A percentile compares a stretch with the other conserved stretches of the same genome.
Evolutionary conservation across 1,140 invertebrate species (phyloP).

Genomic region (Danaus plexippus): DNA sequence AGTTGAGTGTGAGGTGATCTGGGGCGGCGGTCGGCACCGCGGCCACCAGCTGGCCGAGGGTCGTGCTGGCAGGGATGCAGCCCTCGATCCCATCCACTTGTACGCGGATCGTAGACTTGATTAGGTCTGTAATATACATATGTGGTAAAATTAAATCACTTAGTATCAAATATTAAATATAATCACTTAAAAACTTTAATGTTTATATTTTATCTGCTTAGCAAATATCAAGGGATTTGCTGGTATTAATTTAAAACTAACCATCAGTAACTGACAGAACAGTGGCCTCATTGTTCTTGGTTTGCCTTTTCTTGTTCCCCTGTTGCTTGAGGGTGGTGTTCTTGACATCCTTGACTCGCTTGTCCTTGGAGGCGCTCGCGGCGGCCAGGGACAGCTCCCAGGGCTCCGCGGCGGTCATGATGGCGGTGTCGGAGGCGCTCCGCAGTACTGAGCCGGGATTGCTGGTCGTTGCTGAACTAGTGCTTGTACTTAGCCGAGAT

Average conservation of each 20-base stretch:
- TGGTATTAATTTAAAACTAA: slow-evolving; percentile 19
- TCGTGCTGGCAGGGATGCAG: slow-evolving; percentile 48
- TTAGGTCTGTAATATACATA: slow-evolving; percentile 15
- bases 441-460: slow-evolving; percentile 32
- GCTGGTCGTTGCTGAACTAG: slow-evolving; percentile 13
- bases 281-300: slow-evolving; percentile 36
- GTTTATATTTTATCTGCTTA: no score
- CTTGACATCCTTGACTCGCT: slow-evolving; percentile 83
- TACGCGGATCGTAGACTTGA: slow-evolving; percentile 42
- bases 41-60: slow-evolving; percentile 52
- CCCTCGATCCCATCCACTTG: slow-evolving; percentile 58
- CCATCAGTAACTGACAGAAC: slow-evolving; percentile 35
- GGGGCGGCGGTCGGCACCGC: slow-evolving; percentile 56
- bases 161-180: no score
- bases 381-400: slow-evolving; percentile 82
- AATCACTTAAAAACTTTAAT: no score
- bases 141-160: no score
- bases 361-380: slow-evolving; percentile 87
- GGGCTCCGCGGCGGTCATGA: slow-evolving; percentile 57
- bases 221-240: background rate
- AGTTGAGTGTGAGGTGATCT: slow-evolving; percentile 54
- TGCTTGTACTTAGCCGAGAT: slow-evolving; percentile 21
- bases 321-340: slow-evolving; percentile 70
- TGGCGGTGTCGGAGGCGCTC: slow-evolving; percentile 53
- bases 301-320: slow-evolving; percentile 48